Evolutionary conservation across 1,140 invertebrate genomes (phyloP).

Genomic region (Tetramorium parvispinum): DNA sequence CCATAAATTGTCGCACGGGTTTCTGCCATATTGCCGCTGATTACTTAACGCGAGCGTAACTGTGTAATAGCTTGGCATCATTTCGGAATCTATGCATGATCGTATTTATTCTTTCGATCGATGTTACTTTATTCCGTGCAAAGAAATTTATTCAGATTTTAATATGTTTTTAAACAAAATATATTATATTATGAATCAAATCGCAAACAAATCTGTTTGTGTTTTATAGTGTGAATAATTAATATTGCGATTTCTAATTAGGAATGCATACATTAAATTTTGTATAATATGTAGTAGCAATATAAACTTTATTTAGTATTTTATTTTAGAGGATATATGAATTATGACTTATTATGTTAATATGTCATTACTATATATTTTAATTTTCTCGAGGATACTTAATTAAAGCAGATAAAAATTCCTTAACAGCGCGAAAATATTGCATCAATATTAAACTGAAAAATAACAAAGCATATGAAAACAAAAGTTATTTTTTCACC

Average conservation of each 20-base stretch:
- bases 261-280: background rate
- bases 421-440: background rate
- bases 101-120: background rate
- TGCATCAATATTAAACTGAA: background rate
- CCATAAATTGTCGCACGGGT: slow-evolving; percentile 41
- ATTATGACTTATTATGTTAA: slow-evolving; percentile 4
- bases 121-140: background rate
- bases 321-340: background rate
- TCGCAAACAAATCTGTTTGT: background rate
- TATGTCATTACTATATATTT: background rate
- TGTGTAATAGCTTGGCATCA: slow-evolving; percentile 1
- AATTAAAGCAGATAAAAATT: slow-evolving; percentile 19
- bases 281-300: background rate
- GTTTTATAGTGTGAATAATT: background rate
- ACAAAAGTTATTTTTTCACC: slow-evolving; percentile 8
- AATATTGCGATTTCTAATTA: slow-evolving; percentile 30
- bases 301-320: background rate
- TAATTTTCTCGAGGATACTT: background rate
- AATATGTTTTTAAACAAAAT: slow-evolving; percentile 12
- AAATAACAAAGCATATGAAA: background rate
- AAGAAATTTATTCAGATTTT: slow-evolving; percentile 6
- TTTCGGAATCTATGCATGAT: background rate
- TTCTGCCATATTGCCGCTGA: background rate
- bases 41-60: slow-evolving; percentile 38
- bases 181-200: background rate